Conservation (phyloP, 2,888 invertebrate species). For the Meiosimyza platycephala region DNA sequence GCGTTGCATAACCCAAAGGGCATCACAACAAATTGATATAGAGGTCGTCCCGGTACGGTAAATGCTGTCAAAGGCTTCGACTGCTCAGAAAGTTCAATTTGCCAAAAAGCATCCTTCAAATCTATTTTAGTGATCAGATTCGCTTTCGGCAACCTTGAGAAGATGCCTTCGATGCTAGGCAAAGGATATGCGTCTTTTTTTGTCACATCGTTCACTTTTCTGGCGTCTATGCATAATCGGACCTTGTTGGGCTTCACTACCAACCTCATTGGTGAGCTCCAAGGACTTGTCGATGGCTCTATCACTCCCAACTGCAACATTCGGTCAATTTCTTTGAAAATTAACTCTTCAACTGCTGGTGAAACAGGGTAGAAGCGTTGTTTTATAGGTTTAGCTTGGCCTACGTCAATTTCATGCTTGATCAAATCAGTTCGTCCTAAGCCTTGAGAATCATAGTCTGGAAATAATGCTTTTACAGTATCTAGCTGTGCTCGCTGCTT, state of each 20-base stretch:
- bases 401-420: constrained; percentile 41
- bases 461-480: neutral
- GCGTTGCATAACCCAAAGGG: constrained; percentile 41
- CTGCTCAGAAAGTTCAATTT: constrained; percentile 32
- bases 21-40: constrained; percentile 35
- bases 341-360: constrained; percentile 40
- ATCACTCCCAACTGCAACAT: too few relatives aligned
- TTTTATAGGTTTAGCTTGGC: constrained; percentile 39
- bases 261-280: too few relatives aligned
- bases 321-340: constrained; percentile 46
- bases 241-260: too few relatives aligned
- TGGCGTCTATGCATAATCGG: too few relatives aligned
- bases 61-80: constrained; percentile 37
- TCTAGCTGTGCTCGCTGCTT: too few relatives aligned
- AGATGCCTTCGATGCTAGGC: constrained; percentile 33
- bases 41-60: constrained; percentile 12
- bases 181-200: too few relatives aligned
- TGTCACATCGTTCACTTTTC: too few relatives aligned
- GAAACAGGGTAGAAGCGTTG: constrained; percentile 43
- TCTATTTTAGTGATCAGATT: constrained; percentile 29
- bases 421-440: constrained; percentile 37
- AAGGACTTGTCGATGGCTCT: too few relatives aligned
- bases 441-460: constrained; percentile 10
- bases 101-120: constrained; percentile 38
- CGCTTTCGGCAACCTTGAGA: constrained; percentile 35